phyloP scores from a whole-genome alignment of 2,113 vertebrate genomes.

The Elephas maximus region DNA sequence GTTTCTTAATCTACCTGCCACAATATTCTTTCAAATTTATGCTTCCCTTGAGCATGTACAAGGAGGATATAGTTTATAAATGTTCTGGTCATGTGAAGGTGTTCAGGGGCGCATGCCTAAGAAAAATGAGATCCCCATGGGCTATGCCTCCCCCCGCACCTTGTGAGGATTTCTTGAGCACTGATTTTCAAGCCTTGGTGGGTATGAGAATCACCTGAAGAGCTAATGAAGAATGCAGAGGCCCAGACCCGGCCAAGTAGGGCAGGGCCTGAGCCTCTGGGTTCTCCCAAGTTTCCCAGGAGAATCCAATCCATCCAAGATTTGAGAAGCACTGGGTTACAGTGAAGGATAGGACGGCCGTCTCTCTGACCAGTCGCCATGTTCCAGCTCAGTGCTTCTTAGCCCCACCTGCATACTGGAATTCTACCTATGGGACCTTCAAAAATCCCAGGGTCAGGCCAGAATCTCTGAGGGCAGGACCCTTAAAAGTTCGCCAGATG shows the following conservation, averaged over 20 bases:
- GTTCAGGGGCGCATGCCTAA: not conserved
- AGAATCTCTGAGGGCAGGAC: not conserved
- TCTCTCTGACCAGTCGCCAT: not conserved
- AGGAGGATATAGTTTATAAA: not conserved
- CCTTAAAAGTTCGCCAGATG: not conserved
- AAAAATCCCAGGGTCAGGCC: not conserved
- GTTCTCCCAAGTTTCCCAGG: not conserved
- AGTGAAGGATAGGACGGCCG: not conserved
- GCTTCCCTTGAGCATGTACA: not conserved
- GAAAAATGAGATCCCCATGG: no score
- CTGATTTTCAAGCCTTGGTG: not conserved
- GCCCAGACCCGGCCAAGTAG: not conserved
- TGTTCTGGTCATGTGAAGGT: not conserved
- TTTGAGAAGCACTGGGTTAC: not conserved
- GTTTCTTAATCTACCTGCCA: not conserved
- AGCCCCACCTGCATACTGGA: not conserved
- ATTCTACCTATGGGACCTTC: not conserved
- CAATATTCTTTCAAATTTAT: not conserved
- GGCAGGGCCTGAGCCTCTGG: not conserved
- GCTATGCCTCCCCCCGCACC: rapidly evolving
- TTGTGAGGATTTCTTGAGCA: not conserved
- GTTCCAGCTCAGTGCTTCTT: not conserved
- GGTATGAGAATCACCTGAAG: not conserved
- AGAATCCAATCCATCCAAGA: not conserved
- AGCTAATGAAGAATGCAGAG: not conserved